Evolutionary conservation across 2,888 invertebrate genomes (phyloP).

Genomic region (Plusia festucae): DNA sequence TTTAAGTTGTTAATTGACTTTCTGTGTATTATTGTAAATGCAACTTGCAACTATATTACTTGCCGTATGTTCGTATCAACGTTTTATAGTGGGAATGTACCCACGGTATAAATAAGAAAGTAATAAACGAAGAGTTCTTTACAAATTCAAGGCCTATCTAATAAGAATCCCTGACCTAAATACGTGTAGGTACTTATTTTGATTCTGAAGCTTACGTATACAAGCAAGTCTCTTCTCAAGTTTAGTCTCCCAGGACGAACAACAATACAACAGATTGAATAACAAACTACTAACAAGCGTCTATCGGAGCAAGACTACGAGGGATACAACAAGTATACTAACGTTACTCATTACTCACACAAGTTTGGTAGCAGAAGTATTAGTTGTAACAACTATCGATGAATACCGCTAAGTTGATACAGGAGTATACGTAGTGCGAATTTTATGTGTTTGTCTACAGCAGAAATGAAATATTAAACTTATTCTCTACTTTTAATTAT

Average conservation of each 20-base stretch:
- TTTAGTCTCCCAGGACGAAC: slow-evolving; percentile 3
- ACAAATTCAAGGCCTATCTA: not conserved
- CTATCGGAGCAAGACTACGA: slow-evolving; percentile 15
- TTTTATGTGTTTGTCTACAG: too few relatives aligned
- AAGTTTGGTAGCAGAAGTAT: slow-evolving; percentile 11
- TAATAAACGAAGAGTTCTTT: not conserved
- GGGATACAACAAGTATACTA: slow-evolving; percentile 22
- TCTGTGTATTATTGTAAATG: too few relatives aligned
- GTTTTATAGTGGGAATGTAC: too few relatives aligned
- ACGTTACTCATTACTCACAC: slow-evolving; percentile 5
- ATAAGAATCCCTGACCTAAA: not conserved
- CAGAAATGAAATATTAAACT: too few relatives aligned
- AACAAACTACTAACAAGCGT: slow-evolving; percentile 37
- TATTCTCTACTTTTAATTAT: too few relatives aligned
- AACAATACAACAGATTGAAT: slow-evolving; percentile 23
- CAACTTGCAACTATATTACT: too few relatives aligned
- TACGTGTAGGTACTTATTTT: not conserved
- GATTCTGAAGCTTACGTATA: not conserved
- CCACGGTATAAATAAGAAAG: not conserved
- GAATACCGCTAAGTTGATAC: not conserved
- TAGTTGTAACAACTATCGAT: not conserved
- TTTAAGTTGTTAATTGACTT: too few relatives aligned
- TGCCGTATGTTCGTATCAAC: too few relatives aligned
- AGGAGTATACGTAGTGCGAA: not conserved
- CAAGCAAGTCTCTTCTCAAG: not conserved